Percentiles rank a stretch among this genome's conserved stretches.
Evolutionary conservation across 2,797 vertebrate genomes (phyloP).

Genomic region (Miichthys miiuy): DNA sequence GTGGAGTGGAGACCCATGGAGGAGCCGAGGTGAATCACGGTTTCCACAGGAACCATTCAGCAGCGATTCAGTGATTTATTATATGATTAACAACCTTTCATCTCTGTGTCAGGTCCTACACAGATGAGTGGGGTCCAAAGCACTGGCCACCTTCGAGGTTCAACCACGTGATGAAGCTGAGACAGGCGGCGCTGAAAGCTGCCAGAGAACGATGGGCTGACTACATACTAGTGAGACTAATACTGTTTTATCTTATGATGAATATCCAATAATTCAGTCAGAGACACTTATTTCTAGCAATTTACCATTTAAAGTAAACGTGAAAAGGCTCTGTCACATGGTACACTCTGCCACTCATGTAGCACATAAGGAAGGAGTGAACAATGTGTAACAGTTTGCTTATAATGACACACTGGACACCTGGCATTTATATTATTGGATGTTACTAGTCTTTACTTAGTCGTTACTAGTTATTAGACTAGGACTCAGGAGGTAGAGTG

Average conservation of each 20-base stretch:
- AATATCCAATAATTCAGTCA: conserved; percentile 1
- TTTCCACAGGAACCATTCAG: conserved; percentile 7
- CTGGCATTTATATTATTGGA: no score
- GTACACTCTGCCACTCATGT: no score
- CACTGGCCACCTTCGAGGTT: conserved; percentile 95
- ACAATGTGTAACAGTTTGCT: no score
- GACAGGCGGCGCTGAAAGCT: conserved; percentile 92
- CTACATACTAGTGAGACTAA: conserved; percentile 91
- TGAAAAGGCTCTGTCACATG: neutral
- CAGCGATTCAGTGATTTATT: neutral
- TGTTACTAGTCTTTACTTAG: no score
- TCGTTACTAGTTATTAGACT: no score
- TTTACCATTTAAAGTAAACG: neutral
- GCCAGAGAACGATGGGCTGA: conserved; percentile 96
- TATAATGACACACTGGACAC: no score
- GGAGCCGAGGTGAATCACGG: conserved; percentile 88
- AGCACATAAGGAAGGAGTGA: no score
- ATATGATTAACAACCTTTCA: neutral
- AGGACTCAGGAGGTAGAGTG: no score
- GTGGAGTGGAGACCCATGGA: conserved; percentile 98
- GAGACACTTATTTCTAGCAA: neutral
- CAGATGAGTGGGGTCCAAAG: conserved; percentile 96
- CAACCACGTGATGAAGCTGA: conserved; percentile 94
- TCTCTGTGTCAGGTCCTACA: conserved; percentile 86
- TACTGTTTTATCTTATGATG: neutral